Evolutionary conservation across 2,797 vertebrate species (phyloP), one percentile per base, ranked within the genome.

Genomic region (Myotis pilosus): DNA sequence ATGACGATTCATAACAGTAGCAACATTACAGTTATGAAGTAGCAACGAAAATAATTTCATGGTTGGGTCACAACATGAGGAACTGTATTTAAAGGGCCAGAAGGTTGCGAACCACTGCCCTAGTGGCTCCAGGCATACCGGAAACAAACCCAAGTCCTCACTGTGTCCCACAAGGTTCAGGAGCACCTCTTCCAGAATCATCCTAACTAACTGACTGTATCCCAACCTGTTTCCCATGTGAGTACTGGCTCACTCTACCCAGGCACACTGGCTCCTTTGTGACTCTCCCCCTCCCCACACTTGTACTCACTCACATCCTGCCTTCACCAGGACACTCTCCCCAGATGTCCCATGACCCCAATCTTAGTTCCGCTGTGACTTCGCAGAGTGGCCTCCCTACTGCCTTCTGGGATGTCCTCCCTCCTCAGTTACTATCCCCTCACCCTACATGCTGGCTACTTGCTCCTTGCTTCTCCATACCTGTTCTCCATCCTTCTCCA

Each of bases 371-470:
- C 3, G 15, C 25, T 8, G 13, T 23, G 93, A 90, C 41, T 66
- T 66, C 4, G 0, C 69, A 20, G 47, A 3, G 28, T 4, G 62
- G 19, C 41, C 60, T 62, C 62, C 78, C 71, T 6, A 36, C 13
- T 4, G 23, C 23, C 62, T 28, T 47, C 44, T 12, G 9, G 28
- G 36, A 11, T 0, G 0, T 4, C 8, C 49, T 25, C 64, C 25
- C 47, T 55, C 25, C 15, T 7, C 51, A 6, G 9, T 36, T 22
- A 41, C 36, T 49, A 0, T 22, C 12, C n/a, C 68, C 16, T 20
- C 3, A 3, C 25, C 23, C 36, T 2, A 0, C 0, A 0, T 3
- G 33, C 68, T 11, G 8, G 22, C 36, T 30, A 12, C 72, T 9
- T 60, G 36, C 8, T 12, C 22, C 38, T 13, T 6, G 57, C 57